Conservation (phyloP, 2,113 vertebrate genomes). For the Epinephelus lanceolatus region DNA sequence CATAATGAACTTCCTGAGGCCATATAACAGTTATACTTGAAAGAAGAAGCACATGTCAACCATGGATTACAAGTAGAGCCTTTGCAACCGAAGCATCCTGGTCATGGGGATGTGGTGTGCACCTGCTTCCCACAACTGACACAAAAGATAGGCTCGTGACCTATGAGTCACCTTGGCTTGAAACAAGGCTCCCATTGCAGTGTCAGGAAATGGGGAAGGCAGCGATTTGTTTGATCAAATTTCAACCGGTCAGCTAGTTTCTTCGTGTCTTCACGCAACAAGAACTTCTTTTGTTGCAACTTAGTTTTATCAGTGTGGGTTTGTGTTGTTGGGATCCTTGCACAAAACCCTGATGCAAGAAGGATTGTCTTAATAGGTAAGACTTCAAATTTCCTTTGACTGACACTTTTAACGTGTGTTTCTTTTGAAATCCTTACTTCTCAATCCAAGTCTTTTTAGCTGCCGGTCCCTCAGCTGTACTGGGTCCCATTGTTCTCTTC, state of each 20-base stretch:
- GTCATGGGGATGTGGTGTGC: background rate
- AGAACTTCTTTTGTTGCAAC: background rate
- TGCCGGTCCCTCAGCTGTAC: conserved; percentile 85
- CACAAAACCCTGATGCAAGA: background rate
- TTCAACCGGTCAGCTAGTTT: conserved; percentile 17
- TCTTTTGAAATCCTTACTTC: conserved; percentile 87
- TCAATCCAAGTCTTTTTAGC: conserved; percentile 95
- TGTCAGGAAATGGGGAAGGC: conserved; percentile 16
- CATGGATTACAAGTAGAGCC: background rate
- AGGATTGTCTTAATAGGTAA: no score
- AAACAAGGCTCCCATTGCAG: conserved; percentile 43
- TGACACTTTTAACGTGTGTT: background rate
- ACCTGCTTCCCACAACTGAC: conserved; percentile 23
- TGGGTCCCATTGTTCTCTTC: conserved; percentile 87
- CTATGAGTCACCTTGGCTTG: conserved; percentile 44
- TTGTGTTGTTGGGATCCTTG: background rate
- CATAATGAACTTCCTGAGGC: background rate
- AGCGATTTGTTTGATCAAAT: conserved; percentile 35
- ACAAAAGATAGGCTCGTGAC: conserved; percentile 41
- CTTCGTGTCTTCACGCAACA: background rate
- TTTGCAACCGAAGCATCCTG: conserved; percentile 13
- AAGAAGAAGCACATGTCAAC: background rate
- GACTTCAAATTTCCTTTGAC: no score
- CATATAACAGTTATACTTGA: background rate
- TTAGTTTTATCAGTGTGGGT: background rate